Base-by-base conservation (phyloP, 2,888 invertebrate genomes). In the Spicauda simplicius region DNA sequence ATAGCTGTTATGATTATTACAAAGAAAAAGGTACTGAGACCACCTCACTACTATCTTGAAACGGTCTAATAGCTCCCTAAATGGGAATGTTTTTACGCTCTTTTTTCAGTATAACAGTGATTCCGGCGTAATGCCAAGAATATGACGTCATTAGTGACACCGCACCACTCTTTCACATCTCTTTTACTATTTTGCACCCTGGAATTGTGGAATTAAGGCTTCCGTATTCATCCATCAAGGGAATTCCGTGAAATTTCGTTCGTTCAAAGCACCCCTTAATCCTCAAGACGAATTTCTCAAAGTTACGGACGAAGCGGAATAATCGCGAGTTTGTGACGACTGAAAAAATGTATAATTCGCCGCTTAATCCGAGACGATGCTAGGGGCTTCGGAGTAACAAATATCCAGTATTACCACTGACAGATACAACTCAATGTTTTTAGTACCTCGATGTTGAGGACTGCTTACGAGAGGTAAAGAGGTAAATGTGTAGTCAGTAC, bases 211-310 rank as follows among this genome's bases (percentile, higher is more conserved):
- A 88, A 90, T 88, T 87, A 87, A 85, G 84, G 85, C 80, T 86
- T 81, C 83, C 80, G 85, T 86, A 85, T 88, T 86, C 90, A 90
- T 89, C 88, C 88, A 87, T 90, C 90, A 89, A 81, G 86, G 81
- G 85, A 86, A 85, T 86, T 82, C 86, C 86, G 84, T 86, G 85
- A 90, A 90, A 89, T 88, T 87, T 87, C 85, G 85, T 84, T 86
- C 83, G 79, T 79, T 82, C 84, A 83, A 85, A 84, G 83, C 88
- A 80, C 83, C 85, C 85, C 87, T 82, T 91, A 91, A 91, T 90
- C 91, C 90, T 81, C 78, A 89, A 90, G 88, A 91, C 88, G 91
- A 89, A 91, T 91, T 89, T 89, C 91, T 87, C 85, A 87, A 90
- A 90, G 87, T 89, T 88, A 88, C 83, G 87, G 78, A 85, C 84